Conservation (phyloP, 2,888 invertebrate species). For the Synanthedon tipuliformis region DNA sequence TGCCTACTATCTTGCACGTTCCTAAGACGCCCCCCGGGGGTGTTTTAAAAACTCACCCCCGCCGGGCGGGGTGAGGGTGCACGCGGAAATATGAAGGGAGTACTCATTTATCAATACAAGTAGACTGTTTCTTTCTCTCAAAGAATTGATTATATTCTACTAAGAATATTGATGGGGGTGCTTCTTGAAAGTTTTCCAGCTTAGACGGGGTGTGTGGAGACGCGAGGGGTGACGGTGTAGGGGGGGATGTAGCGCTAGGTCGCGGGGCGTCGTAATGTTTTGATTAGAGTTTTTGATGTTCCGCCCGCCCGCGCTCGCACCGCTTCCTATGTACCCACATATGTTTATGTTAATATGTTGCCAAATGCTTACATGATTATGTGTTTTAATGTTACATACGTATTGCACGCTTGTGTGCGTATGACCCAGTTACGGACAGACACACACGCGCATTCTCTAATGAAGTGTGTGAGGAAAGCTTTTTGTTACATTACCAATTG, state of each 20-base stretch:
- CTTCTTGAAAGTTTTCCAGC: conserved; percentile 37
- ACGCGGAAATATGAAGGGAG: conserved; percentile 69
- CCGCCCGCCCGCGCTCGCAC: neutral
- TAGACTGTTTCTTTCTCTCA: conserved; percentile 66
- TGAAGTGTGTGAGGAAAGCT: neutral
- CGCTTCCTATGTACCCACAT: neutral
- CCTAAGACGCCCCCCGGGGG: conserved; percentile 45
- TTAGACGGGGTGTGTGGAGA: conserved; percentile 19
- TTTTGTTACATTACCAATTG: neutral
- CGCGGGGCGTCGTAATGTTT: conserved; percentile 31
- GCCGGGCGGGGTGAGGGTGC: conserved; percentile 8
- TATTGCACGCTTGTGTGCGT: neutral
- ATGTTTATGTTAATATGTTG: neutral
- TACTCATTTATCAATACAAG: conserved; percentile 68
- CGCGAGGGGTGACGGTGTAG: conserved; percentile 12
- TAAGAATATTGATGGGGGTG: conserved; percentile 63
- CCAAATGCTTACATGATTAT: neutral
- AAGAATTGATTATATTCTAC: conserved; percentile 69
- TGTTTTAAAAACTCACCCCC: conserved; percentile 17
- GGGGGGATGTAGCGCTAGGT: conserved; percentile 2
- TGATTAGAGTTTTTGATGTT: conserved; percentile 61
- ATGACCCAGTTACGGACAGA: neutral
- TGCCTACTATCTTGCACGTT: conserved; percentile 66
- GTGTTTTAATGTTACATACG: neutral
- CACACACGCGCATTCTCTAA: neutral